Base-by-base conservation (phyloP, 2,797 vertebrate species). In the Tinamus major region DNA sequence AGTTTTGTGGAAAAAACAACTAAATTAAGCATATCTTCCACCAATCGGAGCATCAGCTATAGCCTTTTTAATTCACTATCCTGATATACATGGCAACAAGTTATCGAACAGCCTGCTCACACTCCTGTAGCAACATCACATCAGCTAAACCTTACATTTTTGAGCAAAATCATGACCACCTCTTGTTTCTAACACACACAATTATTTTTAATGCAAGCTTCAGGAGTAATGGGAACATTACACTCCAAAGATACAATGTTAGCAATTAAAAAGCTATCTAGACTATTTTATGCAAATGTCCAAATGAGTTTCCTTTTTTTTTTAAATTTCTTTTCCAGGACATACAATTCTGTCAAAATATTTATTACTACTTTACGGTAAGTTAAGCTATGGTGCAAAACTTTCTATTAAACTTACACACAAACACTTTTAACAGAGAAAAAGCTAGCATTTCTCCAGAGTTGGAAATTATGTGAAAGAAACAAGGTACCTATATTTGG, bases 401-500 rank as follows among this genome's bases (percentile, higher is more conserved):
- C 20, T 26, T 29, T 55, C 14, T 79, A 74, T 79, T 44, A 24
- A 74, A 82, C 24, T 82, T 39, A 26, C 6, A 16, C 8, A 31
- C 85, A 23, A 78, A 51, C 3, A 39, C 46, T 74, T 83, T 62
- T 42, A 78, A 75, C 21, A 69, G 41, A 26, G 12, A 75, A 87
- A 94, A 85, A 81, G 19, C 9, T 17, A 27, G 23, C 27, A 71
- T 15, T 87, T 87, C 53, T 87, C 31, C 18, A 51, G 62, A 83
- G 19, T 14, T 58, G 16, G 27, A 68, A 68, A 56, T 71, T 16
- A 71, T 3, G n/a, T 71, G 27, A 87, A 95, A 90, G 71, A 96
- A 96, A 85, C 18, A 89, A 93, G 97, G 98, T 98, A 99, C 99
- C 99, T 97, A 99, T 99, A 98, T 99, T 99, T 93, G 99, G 99